Evolutionary conservation across 2,113 vertebrate genomes (phyloP), one percentile per base, ranked within the genome.

Genomic region (Heliornis fulica): DNA sequence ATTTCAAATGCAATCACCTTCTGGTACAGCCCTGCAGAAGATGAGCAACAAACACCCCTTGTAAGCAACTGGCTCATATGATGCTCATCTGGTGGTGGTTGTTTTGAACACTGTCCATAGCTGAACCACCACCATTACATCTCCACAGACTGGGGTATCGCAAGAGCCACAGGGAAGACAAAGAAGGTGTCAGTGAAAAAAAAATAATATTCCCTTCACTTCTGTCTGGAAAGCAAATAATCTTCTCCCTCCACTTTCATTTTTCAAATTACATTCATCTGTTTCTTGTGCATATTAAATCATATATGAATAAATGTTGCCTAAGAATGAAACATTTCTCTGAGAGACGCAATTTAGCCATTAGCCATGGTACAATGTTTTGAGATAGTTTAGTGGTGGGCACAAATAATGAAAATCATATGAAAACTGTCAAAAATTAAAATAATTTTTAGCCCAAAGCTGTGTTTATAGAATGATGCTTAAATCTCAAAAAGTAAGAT

Each of bases 261-360:
- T 94, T 96, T 91, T 90, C 88, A 96, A 60, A 91, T 54, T 45
- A n/a, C 34, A n/a, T 81, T 95, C 69, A 89, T 76, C 85, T 71
- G 69, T 38, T 71, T 79, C 60, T 91, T 70, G 26, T 31, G 57
- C 91, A 74, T 94, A 93, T 91, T 88, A 89, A 83, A 80, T 80
- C 64, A 59, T 41, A 61, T 45, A 57, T 38, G 83, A 83, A 87
- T 77, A 94, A 93, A 86, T 29, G 72, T 80, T 74, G 64, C 91
- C 60, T 68, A 81, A 95, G 80, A 89, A 92, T 90, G 83, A 81
- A 93, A 69, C 68, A 75, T 82, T 69, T 81, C 72, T 92, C 83
- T 78, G 60, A 83, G 68, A 83, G 38, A 80, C 29, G 16, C 13
- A 56, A 19, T 85, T 83, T 86, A 66, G 46, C 89, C 4, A 0